These are phyloP conservation scores for Lontra canadensis DNA, from an alignment of 2,113 vertebrate genomes.

Conservation along the genomic window DNA sequence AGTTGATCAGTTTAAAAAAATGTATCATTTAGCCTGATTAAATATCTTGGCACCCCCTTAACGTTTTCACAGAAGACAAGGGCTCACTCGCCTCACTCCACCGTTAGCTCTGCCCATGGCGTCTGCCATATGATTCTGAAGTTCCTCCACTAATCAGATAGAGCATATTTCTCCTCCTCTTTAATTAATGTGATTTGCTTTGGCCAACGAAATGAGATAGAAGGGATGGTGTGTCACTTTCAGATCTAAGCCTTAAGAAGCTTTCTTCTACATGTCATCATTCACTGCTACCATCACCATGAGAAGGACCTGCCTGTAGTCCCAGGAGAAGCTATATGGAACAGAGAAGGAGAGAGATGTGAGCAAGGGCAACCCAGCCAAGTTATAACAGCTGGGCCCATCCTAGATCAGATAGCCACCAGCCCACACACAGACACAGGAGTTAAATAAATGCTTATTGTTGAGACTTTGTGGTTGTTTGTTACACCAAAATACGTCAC, in stretches of 20 bases:
- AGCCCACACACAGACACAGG: not conserved
- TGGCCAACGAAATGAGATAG: not conserved
- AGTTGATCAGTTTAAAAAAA: not conserved
- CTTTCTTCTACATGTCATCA: not conserved
- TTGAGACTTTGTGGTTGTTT: not conserved
- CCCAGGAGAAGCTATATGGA: not conserved
- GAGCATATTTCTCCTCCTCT: not conserved
- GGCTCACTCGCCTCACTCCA: fast-evolving
- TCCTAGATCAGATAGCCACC: not conserved
- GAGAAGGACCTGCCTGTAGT: not conserved
- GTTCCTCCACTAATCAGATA: not conserved
- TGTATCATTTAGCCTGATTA: not conserved
- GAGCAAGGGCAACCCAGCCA: not conserved
- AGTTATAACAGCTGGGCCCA: not conserved
- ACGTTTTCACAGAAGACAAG: not conserved
- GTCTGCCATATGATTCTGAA: not conserved
- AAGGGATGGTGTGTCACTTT: not conserved
- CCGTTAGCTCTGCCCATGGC: not conserved
- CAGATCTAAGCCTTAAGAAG: not conserved
- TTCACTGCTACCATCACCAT: not conserved
- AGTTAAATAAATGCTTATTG: not conserved
- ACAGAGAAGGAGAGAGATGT: not conserved
- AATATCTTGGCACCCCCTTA: not conserved
- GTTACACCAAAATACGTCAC: not conserved
- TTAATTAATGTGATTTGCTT: not conserved